Percentiles rank a stretch among this genome's conserved stretches.
phyloP scores from a whole-genome alignment of 1,140 invertebrate species.

The Ridgeia piscesae region DNA sequence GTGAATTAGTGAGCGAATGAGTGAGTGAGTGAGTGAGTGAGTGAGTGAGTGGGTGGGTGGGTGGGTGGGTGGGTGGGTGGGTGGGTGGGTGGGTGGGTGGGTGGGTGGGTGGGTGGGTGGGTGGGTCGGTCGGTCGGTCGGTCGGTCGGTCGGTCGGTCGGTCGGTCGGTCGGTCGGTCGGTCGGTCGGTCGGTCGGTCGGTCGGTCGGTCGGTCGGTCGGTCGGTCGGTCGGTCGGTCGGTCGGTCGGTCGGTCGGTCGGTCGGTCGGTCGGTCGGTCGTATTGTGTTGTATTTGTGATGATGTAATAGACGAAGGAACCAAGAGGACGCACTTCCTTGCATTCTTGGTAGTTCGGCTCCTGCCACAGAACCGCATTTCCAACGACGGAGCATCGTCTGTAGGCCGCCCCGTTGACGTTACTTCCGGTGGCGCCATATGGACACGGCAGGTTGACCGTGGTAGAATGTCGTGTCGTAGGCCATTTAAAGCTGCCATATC shows the following conservation, averaged over 20 bases:
- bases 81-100: no score
- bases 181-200: no score
- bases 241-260: no score
- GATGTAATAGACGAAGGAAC: not conserved
- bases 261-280: no score
- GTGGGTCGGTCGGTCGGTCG: no score
- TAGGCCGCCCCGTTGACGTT: not conserved
- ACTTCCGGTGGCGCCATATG: not conserved
- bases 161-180: not conserved
- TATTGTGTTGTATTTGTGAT: not conserved
- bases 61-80: no score
- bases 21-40: no score
- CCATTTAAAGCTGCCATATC: conserved; percentile 14
- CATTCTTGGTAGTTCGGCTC: conserved; percentile 20
- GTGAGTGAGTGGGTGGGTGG: no score
- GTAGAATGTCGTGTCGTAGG: not conserved
- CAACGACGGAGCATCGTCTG: conserved; percentile 11
- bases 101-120: no score
- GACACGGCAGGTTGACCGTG: not conserved
- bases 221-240: no score
- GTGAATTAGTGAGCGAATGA: no score
- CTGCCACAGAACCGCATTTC: conserved; percentile 18
- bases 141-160: not conserved
- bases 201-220: no score
- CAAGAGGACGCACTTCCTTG: not conserved